Evolutionary conservation across 2,888 invertebrate genomes (phyloP).

Genomic region (Schizaphis graminum): DNA sequence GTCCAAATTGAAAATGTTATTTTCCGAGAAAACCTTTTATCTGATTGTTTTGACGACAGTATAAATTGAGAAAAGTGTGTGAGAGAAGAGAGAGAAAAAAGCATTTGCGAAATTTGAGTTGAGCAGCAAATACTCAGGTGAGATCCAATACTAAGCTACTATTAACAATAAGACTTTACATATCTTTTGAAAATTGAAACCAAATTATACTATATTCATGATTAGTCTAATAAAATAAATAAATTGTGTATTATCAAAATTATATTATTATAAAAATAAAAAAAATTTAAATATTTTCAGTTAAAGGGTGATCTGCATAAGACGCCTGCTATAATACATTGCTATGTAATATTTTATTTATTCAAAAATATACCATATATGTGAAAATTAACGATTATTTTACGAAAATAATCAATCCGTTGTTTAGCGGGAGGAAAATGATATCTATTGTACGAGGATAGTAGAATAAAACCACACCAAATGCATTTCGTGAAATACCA

Average conservation of each 20-base stretch:
- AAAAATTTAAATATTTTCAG: neutral
- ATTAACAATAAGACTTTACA: neutral
- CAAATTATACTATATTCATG: neutral
- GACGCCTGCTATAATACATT: neutral
- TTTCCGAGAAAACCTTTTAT: constrained; percentile 20
- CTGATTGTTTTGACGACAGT: constrained; percentile 32
- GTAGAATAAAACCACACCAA: neutral
- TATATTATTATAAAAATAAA: no score
- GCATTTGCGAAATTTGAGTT: neutral
- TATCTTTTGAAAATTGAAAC: neutral
- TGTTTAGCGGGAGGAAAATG: neutral
- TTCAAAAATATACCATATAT: neutral
- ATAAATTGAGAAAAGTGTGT: neutral
- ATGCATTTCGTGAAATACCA: neutral
- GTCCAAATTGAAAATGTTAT: constrained; percentile 38
- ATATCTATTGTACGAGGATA: neutral
- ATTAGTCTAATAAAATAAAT: neutral
- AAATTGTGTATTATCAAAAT: neutral
- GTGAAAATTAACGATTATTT: neutral
- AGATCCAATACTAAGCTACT: no score
- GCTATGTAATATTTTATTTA: neutral
- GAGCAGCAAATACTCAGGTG: neutral
- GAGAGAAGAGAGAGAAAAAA: neutral
- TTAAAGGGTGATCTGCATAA: neutral
- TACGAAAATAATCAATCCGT: neutral